A percentile compares a stretch with the other conserved stretches of the same genome.
Evolutionary conservation across 2,888 invertebrate species (phyloP).

Genomic region (Melikaiella ostensackeni): DNA sequence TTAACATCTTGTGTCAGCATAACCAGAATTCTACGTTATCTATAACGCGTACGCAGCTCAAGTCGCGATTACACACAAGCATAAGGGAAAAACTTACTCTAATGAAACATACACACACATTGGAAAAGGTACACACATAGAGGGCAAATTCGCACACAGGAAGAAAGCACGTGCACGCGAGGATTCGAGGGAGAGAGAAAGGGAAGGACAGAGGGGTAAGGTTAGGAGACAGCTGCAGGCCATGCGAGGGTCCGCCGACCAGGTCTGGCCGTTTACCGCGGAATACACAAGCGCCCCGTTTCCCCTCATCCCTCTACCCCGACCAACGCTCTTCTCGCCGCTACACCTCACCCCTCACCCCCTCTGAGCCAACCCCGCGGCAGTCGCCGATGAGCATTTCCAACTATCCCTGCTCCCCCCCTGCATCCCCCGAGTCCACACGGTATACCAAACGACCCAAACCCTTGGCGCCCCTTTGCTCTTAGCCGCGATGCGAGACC

Average conservation of each 20-base stretch:
- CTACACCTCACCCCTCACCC: conserved; percentile 43
- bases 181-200: conserved; percentile 19
- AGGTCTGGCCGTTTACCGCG: conserved; percentile 62
- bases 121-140: neutral
- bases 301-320: conserved; percentile 23
- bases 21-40: neutral
- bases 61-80: neutral
- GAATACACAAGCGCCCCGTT: conserved; percentile 55
- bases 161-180: conserved; percentile 36
- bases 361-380: conserved; percentile 18
- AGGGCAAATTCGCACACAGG: conserved; percentile 27
- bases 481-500: conserved; percentile 38
- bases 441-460: conserved; percentile 39
- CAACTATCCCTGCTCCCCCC: conserved; percentile 39
- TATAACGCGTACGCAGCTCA: conserved; percentile 21
- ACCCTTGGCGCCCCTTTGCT: conserved; percentile 32
- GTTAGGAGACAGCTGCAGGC: conserved; percentile 73
- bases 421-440: conserved; percentile 33
- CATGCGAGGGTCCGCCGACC: conserved; percentile 72
- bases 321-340: conserved; percentile 48
- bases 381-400: conserved; percentile 51
- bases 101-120: neutral
- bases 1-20: neutral
- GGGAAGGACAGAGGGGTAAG: conserved; percentile 59
- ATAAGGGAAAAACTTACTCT: neutral